Evolutionary conservation across 2,888 invertebrate species (phyloP).

Genomic region (Drosophila anomelani): DNA sequence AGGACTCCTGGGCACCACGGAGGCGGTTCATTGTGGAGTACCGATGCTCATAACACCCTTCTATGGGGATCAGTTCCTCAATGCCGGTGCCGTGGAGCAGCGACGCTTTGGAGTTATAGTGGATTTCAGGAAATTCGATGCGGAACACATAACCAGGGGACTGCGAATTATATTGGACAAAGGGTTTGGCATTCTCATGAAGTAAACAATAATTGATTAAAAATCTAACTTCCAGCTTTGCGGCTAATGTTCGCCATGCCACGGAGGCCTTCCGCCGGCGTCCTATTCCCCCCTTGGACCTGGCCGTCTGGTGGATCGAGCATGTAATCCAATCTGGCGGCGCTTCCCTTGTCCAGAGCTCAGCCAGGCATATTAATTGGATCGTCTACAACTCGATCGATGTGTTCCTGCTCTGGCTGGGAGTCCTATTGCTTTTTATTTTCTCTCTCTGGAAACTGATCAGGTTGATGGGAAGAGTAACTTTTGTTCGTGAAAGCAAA

Average conservation of each 20-base stretch:
- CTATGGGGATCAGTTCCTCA: conserved; percentile 88
- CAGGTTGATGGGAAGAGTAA: conserved; percentile 16
- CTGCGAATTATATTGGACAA: conserved; percentile 82
- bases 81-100: conserved; percentile 85
- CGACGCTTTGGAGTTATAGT: conserved; percentile 86
- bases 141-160: conserved; percentile 85
- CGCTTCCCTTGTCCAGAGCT: conserved; percentile 85
- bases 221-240: conserved; percentile 57
- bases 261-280: conserved; percentile 86
- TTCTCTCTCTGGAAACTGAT: conserved; percentile 32
- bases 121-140: conserved; percentile 85
- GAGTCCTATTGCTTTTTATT: conserved; percentile 31
- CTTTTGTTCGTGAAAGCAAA: background rate
- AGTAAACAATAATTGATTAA: background rate
- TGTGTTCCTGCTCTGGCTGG: conserved; percentile 75
- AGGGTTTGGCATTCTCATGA: conserved; percentile 43
- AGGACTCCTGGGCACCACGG: conserved; percentile 89
- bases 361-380: conserved; percentile 84
- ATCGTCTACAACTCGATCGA: conserved; percentile 86
- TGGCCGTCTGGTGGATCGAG: conserved; percentile 88
- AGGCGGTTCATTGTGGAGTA: conserved; percentile 87
- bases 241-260: conserved; percentile 82
- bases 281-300: conserved; percentile 86
- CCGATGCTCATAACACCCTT: conserved; percentile 88
- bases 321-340: conserved; percentile 86